phyloP scores from a whole-genome alignment of 2,113 vertebrate species.

The Polyodon spathula region DNA sequence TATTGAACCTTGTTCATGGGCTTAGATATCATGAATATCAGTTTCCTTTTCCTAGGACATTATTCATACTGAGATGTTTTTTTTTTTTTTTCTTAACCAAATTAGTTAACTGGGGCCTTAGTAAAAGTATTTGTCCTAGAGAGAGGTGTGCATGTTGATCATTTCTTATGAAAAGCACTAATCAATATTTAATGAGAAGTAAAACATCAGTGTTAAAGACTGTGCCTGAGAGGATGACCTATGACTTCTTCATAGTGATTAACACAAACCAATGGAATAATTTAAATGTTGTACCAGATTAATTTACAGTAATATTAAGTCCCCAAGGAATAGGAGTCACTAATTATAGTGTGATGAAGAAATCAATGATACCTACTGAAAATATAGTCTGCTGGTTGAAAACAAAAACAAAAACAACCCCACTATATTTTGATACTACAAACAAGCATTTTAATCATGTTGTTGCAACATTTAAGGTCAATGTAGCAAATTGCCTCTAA shows the following conservation, averaged over 20 bases:
- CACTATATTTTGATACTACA: conserved; percentile 45
- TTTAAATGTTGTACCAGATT: conserved; percentile 49
- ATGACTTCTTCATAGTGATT: conserved; percentile 55
- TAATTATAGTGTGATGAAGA: conserved; percentile 51
- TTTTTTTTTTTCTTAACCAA: not conserved
- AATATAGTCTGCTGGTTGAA: conserved; percentile 43
- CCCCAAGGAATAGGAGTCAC: conserved; percentile 43
- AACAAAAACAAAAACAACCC: too few relatives aligned
- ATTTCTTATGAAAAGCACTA: conserved; percentile 42
- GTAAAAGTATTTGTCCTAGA: not conserved
- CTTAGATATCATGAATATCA: not conserved
- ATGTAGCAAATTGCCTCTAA: too few relatives aligned
- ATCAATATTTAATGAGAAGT: conserved; percentile 62
- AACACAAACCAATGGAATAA: conserved; percentile 61
- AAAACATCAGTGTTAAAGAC: conserved; percentile 57
- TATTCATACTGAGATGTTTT: not conserved
- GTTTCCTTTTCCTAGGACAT: not conserved
- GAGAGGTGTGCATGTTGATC: conserved; percentile 13
- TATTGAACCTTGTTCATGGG: not conserved
- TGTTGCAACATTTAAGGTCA: conserved; percentile 45
- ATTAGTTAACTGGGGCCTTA: conserved; percentile 6
- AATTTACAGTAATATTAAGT: conserved; percentile 40
- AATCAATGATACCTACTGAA: conserved; percentile 54
- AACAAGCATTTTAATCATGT: conserved; percentile 48
- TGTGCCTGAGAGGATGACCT: conserved; percentile 54